A percentile compares a stretch with the other conserved stretches of the same genome.
Evolutionary conservation across 2,888 invertebrate species (phyloP).

Genomic region (Trichogramma dendrolimi): DNA sequence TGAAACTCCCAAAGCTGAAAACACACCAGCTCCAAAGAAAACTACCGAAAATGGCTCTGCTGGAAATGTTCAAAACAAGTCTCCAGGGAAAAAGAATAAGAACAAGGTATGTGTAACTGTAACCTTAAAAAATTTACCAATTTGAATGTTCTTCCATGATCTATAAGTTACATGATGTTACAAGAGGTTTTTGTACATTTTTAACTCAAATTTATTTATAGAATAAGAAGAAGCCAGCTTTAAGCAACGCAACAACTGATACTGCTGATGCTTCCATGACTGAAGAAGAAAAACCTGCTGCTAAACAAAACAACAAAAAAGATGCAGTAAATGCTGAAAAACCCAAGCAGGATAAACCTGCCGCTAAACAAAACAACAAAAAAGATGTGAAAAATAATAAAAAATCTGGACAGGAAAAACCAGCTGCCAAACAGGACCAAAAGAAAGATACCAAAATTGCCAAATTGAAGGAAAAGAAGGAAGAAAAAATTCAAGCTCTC

Average conservation of each 20-base stretch:
- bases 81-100: too few relatives aligned
- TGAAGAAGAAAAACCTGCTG: neutral
- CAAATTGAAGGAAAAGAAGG: conserved; percentile 12
- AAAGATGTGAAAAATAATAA: neutral
- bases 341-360: neutral
- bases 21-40: too few relatives aligned
- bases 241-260: neutral
- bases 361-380: neutral
- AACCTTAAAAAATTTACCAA: too few relatives aligned
- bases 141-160: too few relatives aligned
- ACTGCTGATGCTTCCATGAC: too few relatives aligned
- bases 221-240: neutral
- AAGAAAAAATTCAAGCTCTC: neutral
- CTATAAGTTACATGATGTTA: too few relatives aligned
- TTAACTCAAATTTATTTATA: neutral
- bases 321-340: conserved; percentile 11
- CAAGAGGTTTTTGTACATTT: too few relatives aligned
- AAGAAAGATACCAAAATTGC: neutral
- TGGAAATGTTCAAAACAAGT: too few relatives aligned
- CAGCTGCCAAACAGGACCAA: neutral
- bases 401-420: neutral
- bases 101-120: too few relatives aligned
- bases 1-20: too few relatives aligned
- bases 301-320: neutral
- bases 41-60: too few relatives aligned